These are phyloP conservation scores for Beris chalybata DNA, from an alignment of 2,888 invertebrate genomes.

Conservation along the genomic window DNA sequence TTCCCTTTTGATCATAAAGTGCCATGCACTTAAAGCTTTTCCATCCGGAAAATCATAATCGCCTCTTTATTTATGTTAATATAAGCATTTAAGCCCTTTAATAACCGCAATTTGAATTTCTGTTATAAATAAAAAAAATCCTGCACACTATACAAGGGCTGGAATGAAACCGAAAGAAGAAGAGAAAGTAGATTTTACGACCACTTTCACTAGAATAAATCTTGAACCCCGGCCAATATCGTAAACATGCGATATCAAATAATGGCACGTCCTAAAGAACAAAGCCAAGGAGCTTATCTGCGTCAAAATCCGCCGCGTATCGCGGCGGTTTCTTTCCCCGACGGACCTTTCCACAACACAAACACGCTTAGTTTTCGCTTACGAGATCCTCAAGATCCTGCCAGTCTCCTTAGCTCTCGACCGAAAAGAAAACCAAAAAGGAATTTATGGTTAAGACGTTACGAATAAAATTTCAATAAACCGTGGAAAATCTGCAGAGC, in stretches of 20 bases:
- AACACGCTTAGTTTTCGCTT: constrained; percentile 31
- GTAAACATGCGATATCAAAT: constrained; percentile 35
- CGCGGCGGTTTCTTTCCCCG: background rate
- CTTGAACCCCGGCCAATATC: constrained; percentile 35
- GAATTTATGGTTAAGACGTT: constrained; percentile 37
- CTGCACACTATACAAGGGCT: background rate
- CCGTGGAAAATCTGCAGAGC: constrained; percentile 36
- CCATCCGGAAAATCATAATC: constrained; percentile 5
- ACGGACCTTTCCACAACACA: constrained; percentile 13
- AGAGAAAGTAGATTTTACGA: constrained; percentile 29
- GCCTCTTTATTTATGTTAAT: constrained; percentile 30
- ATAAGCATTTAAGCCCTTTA: constrained; percentile 28
- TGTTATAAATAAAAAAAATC: constrained; percentile 24
- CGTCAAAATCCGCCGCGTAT: background rate
- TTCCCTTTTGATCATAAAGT: too few species aligned
- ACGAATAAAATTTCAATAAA: constrained; percentile 39
- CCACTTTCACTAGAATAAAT: constrained; percentile 29
- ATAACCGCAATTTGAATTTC: constrained; percentile 24
- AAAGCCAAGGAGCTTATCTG: background rate
- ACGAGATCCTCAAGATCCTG: constrained; percentile 20
- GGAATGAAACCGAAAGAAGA: constrained; percentile 1
- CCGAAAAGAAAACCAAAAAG: constrained; percentile 25
- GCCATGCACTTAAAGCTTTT: too few species aligned
- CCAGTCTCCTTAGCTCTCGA: background rate
- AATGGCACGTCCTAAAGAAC: constrained; percentile 26